Evolutionary conservation across 2,113 vertebrate species (phyloP).

Genomic region (Psammodynastes pulverulentus): DNA sequence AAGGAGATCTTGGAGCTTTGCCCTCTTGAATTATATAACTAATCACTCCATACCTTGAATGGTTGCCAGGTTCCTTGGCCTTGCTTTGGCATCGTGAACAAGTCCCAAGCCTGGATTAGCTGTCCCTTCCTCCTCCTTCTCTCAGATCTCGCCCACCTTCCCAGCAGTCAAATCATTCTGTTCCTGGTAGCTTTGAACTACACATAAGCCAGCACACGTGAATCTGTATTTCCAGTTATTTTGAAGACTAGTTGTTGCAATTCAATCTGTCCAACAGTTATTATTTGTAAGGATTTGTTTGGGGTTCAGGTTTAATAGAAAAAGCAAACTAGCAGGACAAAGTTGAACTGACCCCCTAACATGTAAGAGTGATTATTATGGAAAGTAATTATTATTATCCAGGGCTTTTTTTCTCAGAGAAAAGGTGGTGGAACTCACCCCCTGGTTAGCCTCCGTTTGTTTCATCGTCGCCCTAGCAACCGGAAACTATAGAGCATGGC

Average conservation of each 20-base stretch:
- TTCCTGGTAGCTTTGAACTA: not conserved
- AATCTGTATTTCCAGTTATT: not conserved
- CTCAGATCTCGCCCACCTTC: not conserved
- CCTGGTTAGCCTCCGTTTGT: too few relatives aligned
- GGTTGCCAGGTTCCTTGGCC: not conserved
- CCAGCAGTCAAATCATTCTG: not conserved
- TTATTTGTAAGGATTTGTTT: not conserved
- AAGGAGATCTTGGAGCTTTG: not conserved
- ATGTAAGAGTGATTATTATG: not conserved
- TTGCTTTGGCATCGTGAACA: not conserved
- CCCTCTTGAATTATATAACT: not conserved
- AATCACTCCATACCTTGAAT: not conserved
- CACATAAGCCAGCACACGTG: not conserved
- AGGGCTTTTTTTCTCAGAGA: too few relatives aligned
- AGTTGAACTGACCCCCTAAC: not conserved
- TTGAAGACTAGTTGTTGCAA: not conserved
- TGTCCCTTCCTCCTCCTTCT: not conserved
- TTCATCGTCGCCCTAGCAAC: too few relatives aligned
- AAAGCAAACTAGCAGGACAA: not conserved
- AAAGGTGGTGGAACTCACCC: too few relatives aligned
- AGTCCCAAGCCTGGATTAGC: constrained; percentile 3
- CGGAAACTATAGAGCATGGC: too few relatives aligned
- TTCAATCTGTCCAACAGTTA: not conserved
- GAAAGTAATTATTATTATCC: too few relatives aligned
- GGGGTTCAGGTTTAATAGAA: not conserved